These are phyloP conservation scores for Xestoiulus laeticollis DNA, from an alignment of 2,888 invertebrate species.

Conservation along the genomic window DNA sequence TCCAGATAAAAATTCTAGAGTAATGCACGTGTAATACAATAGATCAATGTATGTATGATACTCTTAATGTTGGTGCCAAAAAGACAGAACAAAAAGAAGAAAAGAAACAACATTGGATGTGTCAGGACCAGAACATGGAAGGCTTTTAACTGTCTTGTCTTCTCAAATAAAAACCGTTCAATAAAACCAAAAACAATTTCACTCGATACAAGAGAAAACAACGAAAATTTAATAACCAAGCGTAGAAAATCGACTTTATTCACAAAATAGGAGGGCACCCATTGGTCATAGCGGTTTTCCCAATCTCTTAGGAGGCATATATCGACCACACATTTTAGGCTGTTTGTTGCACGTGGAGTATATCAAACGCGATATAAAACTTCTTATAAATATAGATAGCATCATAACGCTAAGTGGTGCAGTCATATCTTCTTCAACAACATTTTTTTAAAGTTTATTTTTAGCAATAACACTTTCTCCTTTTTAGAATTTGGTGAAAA, in stretches of 20 bases:
- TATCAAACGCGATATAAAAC: not conserved
- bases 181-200: conserved; percentile 29
- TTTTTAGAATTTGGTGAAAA: no score
- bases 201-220: not conserved
- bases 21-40: conserved; percentile 33
- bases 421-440: not conserved
- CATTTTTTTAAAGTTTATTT: no score
- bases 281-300: not conserved
- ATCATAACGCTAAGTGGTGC: not conserved
- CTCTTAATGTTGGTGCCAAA: not conserved
- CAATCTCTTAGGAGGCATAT: not conserved
- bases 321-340: not conserved
- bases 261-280: not conserved
- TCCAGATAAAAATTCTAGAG: not conserved
- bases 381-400: not conserved
- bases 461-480: no score
- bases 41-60: not conserved
- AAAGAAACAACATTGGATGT: not conserved
- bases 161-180: not conserved
- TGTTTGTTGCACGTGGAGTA: not conserved
- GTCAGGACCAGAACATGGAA: not conserved
- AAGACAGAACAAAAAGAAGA: not conserved
- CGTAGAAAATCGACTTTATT: not conserved
- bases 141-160: not conserved
- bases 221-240: not conserved